Conservation (phyloP, 2,797 vertebrate genomes). For the Brachyrhaphis roseni region DNA sequence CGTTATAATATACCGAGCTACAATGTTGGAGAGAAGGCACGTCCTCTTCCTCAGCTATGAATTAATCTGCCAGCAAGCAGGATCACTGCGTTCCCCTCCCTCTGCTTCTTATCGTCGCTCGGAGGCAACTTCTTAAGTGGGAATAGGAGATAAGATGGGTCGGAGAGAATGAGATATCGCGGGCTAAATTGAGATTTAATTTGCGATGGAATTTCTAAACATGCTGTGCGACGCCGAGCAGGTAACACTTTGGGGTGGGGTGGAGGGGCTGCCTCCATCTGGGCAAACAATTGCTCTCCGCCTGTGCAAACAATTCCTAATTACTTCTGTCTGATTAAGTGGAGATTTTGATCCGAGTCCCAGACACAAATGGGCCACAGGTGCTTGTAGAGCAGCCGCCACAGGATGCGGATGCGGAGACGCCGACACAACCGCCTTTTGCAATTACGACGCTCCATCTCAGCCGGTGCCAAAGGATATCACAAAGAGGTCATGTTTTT, state of each 20-base stretch:
- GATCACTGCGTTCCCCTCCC: constrained; percentile 47
- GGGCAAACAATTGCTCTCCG: constrained; percentile 71
- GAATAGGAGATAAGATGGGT: constrained; percentile 67
- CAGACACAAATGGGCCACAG: constrained; percentile 63
- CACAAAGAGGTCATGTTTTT: background rate
- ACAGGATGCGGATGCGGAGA: constrained; percentile 12
- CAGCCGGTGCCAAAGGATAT: background rate
- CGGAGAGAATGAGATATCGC: constrained; percentile 62
- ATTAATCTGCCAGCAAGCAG: constrained; percentile 60
- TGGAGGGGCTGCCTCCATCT: constrained; percentile 55
- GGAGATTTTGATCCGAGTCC: constrained; percentile 57
- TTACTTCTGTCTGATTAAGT: constrained; percentile 74
- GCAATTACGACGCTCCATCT: constrained; percentile 13
- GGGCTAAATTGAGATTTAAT: constrained; percentile 70
- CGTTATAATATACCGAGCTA: constrained; percentile 45
- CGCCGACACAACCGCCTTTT: constrained; percentile 2
- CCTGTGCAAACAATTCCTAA: constrained; percentile 78
- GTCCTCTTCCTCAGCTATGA: constrained; percentile 18
- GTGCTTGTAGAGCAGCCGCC: constrained; percentile 39
- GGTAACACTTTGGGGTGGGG: constrained; percentile 64
- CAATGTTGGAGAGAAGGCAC: constrained; percentile 38
- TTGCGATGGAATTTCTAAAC: constrained; percentile 68
- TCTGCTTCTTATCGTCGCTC: constrained; percentile 56
- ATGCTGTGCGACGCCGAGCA: constrained; percentile 24
- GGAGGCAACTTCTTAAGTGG: constrained; percentile 69